Evolutionary conservation across 2,113 vertebrate species (phyloP).

Genomic region (Cryptomyrus ogoouensis): DNA sequence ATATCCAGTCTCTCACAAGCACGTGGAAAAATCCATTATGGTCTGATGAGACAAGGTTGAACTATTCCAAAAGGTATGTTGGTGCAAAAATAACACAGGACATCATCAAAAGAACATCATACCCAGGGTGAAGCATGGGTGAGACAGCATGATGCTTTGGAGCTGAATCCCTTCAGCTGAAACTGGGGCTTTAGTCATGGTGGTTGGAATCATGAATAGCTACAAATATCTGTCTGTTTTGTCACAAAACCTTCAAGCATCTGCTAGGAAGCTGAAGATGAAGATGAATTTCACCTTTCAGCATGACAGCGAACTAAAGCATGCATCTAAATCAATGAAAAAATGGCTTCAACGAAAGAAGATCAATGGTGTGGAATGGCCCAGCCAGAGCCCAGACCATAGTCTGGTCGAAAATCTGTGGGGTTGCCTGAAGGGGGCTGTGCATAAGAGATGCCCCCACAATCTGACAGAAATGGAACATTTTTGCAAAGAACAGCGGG

Average conservation of each 20-base stretch:
- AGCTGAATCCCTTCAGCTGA: not conserved
- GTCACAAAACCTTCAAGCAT: not conserved
- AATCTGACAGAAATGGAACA: not conserved
- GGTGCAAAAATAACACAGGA: not conserved
- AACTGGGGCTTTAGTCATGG: not conserved
- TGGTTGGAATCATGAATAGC: not conserved
- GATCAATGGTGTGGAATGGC: not conserved
- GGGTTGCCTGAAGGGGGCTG: not conserved
- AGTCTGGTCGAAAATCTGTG: not conserved
- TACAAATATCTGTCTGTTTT: not conserved
- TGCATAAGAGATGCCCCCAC: not conserved
- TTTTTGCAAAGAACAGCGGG: not conserved
- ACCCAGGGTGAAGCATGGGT: not conserved
- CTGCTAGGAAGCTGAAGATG: not conserved
- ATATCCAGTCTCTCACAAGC: not conserved
- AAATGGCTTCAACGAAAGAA: not conserved
- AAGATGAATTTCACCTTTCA: not conserved
- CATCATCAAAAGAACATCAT: not conserved
- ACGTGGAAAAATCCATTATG: not conserved
- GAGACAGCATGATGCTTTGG: not conserved
- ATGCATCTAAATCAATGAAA: not conserved
- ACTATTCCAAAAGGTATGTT: not conserved
- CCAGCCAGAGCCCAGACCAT: not conserved
- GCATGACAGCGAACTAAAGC: not conserved
- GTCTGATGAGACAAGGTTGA: not conserved